phyloP scores from a whole-genome alignment of 1,140 invertebrate species.

The Philotrypesis tridentata region DNA sequence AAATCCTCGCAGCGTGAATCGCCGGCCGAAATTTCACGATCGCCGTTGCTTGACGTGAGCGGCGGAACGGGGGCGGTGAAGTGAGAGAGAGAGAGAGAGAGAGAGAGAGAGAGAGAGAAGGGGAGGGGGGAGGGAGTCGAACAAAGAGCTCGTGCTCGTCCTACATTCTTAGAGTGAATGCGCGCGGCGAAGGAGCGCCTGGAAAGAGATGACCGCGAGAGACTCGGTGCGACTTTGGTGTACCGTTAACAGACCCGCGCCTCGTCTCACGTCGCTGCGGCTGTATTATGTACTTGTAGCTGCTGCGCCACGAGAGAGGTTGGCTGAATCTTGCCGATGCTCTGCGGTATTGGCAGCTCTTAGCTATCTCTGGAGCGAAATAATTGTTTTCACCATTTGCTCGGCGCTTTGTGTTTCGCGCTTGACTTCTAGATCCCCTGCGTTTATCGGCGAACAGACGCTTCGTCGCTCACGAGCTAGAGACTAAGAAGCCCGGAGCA shows the following conservation, averaged over 20 bases:
- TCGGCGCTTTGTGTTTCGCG: no score
- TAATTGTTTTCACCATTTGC: no score
- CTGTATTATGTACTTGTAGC: no score
- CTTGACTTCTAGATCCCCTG: no score
- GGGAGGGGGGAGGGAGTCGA: neutral
- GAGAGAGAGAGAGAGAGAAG: no score
- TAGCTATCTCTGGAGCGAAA: no score
- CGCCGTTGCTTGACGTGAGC: no score
- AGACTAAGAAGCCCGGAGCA: no score
- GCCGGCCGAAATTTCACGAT: neutral
- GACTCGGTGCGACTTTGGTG: conserved; percentile 33
- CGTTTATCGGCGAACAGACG: no score
- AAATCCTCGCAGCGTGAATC: neutral
- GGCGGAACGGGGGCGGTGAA: neutral
- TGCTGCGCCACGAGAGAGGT: neutral
- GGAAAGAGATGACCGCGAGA: conserved; percentile 27
- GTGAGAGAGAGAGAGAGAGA: no score
- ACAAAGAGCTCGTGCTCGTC: conserved; percentile 11
- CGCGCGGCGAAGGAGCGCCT: conserved; percentile 16
- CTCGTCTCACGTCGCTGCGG: neutral
- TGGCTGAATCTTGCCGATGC: neutral
- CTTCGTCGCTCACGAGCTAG: no score
- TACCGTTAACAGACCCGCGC: conserved; percentile 45
- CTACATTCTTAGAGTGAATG: conserved; percentile 48
- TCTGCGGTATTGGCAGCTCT: neutral